Base-by-base conservation (phyloP, 2,113 vertebrate genomes). In the Garra rufa region DNA sequence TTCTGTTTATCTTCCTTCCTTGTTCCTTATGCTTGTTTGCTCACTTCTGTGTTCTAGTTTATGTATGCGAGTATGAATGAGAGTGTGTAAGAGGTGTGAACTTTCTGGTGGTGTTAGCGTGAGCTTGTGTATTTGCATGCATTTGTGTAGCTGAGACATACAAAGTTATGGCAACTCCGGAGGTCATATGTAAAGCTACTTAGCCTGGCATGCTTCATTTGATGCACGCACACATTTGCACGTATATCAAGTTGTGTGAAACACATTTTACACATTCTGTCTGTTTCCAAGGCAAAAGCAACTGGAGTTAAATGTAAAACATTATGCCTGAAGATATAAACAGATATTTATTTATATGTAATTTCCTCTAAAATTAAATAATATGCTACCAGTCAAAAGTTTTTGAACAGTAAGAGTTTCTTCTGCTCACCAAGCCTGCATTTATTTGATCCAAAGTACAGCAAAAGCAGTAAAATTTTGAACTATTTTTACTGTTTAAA, bases 141-240 rank as follows among this genome's bases (percentile, higher is more conserved):
- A n/a, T 76, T 78, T 67, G 74, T 76, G 38, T 87, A 83, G 81
- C 69, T 57, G 57, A 87, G 69, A 83, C 44, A 44, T 46, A 67
- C n/a, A 10, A 67, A 30, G 59, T 80, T 44, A 76, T 80, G 43
- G 85, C 73, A 73, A 13, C 44, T 69, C 38, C 5, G 52, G 28
- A 75, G 82, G 85, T 84, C 82, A 81, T 76, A 84, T 84, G 83
- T 46, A 84, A 82, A 81, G 57, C 19, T 28, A 21, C 70, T 67
- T 48, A n/a, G 41, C 70, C 17, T 82, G 59, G 77, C 59, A 81
- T 74, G 71, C 59, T 84, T 84, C 41, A 70, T 48, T 50, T 65
- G 41, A 44, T 46, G 14, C 52, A 74, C 3, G 44, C 55, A 67
- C 67, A 57, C 1, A 17, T 38, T 75, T 63, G 19, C 57, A 67